Percentiles rank a stretch among this genome's conserved stretches.
phyloP scores from a whole-genome alignment of 2,113 vertebrate genomes.

The Limanda limanda region DNA sequence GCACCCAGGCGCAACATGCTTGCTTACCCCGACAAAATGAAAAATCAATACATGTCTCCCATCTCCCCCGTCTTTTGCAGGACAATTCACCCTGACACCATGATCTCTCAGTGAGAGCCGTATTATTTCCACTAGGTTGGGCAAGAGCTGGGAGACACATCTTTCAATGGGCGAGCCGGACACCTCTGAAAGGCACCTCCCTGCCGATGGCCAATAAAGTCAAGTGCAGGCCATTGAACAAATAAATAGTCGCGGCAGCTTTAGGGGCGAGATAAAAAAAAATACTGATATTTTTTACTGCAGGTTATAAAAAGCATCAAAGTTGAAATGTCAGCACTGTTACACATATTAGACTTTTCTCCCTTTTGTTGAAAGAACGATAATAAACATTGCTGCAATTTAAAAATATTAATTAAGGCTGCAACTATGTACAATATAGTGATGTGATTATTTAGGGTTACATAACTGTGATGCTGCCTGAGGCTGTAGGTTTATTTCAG shows the following conservation, averaged over 20 bases:
- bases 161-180: slow-evolving; percentile 69
- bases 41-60: slow-evolving; percentile 85
- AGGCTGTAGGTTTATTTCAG: too few species aligned
- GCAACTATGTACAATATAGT: too few species aligned
- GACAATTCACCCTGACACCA: slow-evolving; percentile 82
- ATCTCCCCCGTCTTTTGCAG: slow-evolving; percentile 74
- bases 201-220: slow-evolving; percentile 73
- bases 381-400: neutral
- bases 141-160: slow-evolving; percentile 74
- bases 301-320: neutral
- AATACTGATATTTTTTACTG: neutral
- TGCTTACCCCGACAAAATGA: slow-evolving; percentile 84
- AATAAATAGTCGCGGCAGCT: slow-evolving; percentile 57
- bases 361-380: neutral
- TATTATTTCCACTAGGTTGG: slow-evolving; percentile 81
- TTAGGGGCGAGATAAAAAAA: slow-evolving; percentile 37
- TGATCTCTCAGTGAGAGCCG: slow-evolving; percentile 81
- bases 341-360: neutral
- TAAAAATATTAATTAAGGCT: too few species aligned
- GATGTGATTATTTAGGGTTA: too few species aligned
- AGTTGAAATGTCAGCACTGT: neutral
- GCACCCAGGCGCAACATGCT: slow-evolving; percentile 78
- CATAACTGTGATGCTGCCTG: too few species aligned
- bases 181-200: slow-evolving; percentile 67
- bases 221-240: slow-evolving; percentile 66